Evolutionary conservation across 2,113 vertebrate genomes (phyloP).

Genomic region (Oryzias woworae): DNA sequence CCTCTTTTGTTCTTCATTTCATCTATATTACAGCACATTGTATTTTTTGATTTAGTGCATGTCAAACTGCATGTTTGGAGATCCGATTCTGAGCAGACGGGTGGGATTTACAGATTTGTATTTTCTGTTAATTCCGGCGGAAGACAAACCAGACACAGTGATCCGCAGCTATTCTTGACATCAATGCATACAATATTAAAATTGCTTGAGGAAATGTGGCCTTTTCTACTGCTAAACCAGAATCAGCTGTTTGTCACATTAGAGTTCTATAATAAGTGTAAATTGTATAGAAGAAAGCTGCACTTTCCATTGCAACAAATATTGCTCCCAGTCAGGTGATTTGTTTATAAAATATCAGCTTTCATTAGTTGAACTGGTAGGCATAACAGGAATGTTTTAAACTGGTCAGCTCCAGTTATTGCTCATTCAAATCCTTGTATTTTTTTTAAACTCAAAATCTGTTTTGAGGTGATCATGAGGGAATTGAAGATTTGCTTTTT

Average conservation of each 20-base stretch:
- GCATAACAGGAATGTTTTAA: background rate
- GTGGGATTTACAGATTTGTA: background rate
- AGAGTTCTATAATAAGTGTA: no score
- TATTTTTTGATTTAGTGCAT: background rate
- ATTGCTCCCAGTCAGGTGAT: background rate
- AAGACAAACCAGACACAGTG: conserved; percentile 2
- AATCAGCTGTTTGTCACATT: no score
- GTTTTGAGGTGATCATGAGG: conserved; percentile 24
- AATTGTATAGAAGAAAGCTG: no score
- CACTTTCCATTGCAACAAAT: no score
- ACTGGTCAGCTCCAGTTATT: conserved; percentile 5
- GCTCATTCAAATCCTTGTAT: conserved; percentile 19
- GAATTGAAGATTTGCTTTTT: conserved; percentile 25
- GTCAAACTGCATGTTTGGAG: background rate
- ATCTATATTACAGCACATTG: background rate
- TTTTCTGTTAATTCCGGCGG: background rate
- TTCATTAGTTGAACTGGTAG: background rate
- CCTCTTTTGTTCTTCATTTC: background rate
- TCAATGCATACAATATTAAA: background rate
- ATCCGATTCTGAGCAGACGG: background rate
- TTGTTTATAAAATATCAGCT: conserved; percentile 24
- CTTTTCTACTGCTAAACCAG: no score
- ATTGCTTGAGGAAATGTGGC: no score
- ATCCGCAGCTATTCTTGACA: background rate
- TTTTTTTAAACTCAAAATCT: conserved; percentile 17